A percentile compares a stretch with the other conserved stretches of the same genome.
Evolutionary conservation across 2,888 invertebrate species (phyloP).

Genomic region (Eristalis tenax): DNA sequence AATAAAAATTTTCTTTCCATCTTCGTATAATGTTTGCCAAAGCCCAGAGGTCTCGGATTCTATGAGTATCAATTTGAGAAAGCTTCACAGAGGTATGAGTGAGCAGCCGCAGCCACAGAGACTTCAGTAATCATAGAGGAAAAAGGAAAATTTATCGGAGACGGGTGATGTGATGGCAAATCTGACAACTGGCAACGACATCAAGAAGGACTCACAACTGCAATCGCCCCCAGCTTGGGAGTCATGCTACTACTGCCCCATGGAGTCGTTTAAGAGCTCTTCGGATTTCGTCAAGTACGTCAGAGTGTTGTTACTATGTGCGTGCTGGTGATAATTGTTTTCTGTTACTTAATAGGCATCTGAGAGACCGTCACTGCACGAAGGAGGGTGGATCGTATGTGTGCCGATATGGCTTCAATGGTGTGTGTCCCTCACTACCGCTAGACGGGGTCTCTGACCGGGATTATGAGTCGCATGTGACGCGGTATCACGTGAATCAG

Average conservation of each 20-base stretch:
- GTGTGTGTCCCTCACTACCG: constrained; percentile 92
- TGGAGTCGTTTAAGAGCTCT: constrained; percentile 83
- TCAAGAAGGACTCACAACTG: constrained; percentile 52
- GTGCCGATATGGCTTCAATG: constrained; percentile 93
- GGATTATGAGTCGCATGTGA: constrained; percentile 93
- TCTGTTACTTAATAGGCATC: constrained; percentile 83
- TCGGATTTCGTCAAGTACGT: constrained; percentile 85
- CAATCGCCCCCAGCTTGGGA: constrained; percentile 82
- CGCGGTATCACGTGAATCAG: constrained; percentile 84
- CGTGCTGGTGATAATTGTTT: not conserved
- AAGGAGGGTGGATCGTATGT: constrained; percentile 93
- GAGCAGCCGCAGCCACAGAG: not conserved
- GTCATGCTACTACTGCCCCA: constrained; percentile 85
- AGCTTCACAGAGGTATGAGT: constrained; percentile 23
- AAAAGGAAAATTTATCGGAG: not conserved
- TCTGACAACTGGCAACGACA: constrained; percentile 45
- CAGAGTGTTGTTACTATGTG: constrained; percentile 1
- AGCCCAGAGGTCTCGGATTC: constrained; percentile 19
- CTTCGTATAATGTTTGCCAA: constrained; percentile 36
- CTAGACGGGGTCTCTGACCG: constrained; percentile 93
- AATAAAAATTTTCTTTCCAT: constrained; percentile 45
- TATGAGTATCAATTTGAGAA: constrained; percentile 5
- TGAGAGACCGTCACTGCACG: constrained; percentile 90
- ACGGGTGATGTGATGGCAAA: constrained; percentile 64
- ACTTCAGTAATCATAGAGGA: not conserved